Evolutionary conservation across 2,113 vertebrate species (phyloP), one percentile per base, ranked within the genome.

Genomic region (Saguinus imperator): DNA sequence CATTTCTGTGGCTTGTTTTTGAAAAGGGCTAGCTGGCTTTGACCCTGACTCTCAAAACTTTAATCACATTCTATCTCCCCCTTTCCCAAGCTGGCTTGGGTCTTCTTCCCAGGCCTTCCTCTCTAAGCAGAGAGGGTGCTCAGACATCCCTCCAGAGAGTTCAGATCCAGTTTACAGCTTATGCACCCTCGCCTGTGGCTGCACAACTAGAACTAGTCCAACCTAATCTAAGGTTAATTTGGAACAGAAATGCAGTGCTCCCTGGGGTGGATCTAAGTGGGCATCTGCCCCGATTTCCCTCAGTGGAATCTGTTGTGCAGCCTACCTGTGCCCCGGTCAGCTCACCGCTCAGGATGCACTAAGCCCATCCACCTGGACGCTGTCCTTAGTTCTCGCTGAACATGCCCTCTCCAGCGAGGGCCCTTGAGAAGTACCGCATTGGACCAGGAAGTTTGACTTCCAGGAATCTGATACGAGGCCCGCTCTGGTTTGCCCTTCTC

Each of bases 191-290:
- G n/a, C 52, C 40, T 52, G 35, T 48, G 32, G 35, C 61, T 72
- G 12, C 3, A 50, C 25, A 52, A 23, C n/a, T n/a, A 8, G 55
- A 80, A 73, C 20, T 2, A 58, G 50, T 48, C 85, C 14, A 6
- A 20, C 48, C 58, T 77, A 17, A 14, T 27, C 3, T 4, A 2
- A 23, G 50, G 5, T 25, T 57, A 27, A 58, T 70, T 89, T 2
- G 5, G 7, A 35, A 29, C 40, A 13, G 40, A 35, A 55, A 75
- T 17, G 45, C 0, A 3, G 8, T 0, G 0, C 1, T 52, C 82
- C 45, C 25, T 0, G 14, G 48, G 35, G 35, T 3, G 5, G 29
- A 14, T n/a, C 10, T 20, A 25, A 21, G 9, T 64, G 57, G 32
- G 13, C 1, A 1, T 76, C 9, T 57, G 17, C 9, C 32, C 27